phyloP scores from a whole-genome alignment of 2,113 vertebrate species.

The Peromyscus californicus region DNA sequence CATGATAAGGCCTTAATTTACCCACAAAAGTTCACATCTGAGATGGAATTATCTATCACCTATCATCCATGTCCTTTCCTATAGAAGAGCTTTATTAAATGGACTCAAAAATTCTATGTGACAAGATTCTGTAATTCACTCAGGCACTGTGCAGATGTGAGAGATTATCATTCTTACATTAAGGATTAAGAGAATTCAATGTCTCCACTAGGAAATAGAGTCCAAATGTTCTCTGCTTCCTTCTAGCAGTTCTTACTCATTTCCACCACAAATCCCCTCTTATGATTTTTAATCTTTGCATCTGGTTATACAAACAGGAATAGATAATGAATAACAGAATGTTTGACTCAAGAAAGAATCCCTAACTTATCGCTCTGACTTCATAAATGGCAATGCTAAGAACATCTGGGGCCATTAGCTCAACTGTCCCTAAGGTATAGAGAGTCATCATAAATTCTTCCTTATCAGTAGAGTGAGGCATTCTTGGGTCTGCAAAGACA shows the following conservation, averaged over 20 bases:
- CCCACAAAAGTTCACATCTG: neutral
- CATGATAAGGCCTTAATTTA: neutral
- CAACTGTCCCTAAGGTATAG: neutral
- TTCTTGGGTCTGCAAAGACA: neutral
- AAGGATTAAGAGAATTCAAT: conserved; percentile 36
- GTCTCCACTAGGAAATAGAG: neutral
- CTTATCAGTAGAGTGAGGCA: neutral
- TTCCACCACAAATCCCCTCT: neutral
- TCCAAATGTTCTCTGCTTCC: conserved; percentile 25
- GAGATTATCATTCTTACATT: conserved; percentile 1
- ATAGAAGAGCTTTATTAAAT: neutral
- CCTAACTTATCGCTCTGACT: neutral
- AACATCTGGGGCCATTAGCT: neutral
- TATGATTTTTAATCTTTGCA: neutral
- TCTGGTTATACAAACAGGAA: conserved; percentile 14
- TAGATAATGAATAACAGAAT: neutral
- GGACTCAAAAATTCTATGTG: conserved; percentile 6
- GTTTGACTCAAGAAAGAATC: neutral
- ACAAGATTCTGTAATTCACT: conserved; percentile 20
- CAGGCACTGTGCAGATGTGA: neutral
- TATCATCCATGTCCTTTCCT: neutral
- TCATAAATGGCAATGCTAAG: neutral
- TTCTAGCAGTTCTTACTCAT: conserved; percentile 7
- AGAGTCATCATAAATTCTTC: neutral
- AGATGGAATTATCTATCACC: neutral